Evolutionary conservation across 2,797 vertebrate genomes (phyloP).

Genomic region (Synanceia verrucosa): DNA sequence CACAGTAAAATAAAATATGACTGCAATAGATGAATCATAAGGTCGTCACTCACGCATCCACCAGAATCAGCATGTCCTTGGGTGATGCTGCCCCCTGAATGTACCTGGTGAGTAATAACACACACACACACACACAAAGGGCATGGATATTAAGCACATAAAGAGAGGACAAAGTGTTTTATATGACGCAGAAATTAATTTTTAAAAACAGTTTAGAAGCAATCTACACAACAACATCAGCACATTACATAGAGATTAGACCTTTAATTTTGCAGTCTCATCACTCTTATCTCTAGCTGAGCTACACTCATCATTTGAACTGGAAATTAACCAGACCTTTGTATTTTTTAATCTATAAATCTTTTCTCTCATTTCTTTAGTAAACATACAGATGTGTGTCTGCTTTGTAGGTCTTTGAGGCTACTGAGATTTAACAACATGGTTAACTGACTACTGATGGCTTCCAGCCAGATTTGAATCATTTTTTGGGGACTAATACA

Average conservation of each 20-base stretch:
- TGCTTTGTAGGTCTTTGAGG: conserved; percentile 6
- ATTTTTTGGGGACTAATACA: conserved; percentile 47
- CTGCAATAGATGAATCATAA: conserved; percentile 60
- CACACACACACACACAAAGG: conserved; percentile 34
- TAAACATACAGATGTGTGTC: conserved; percentile 28
- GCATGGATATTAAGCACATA: conserved; percentile 1
- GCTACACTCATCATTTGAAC: conserved; percentile 14
- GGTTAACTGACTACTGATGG: conserved; percentile 31
- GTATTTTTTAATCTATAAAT: conserved; percentile 24
- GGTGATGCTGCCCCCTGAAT: conserved; percentile 98
- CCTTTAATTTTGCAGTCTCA: background rate
- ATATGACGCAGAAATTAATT: background rate
- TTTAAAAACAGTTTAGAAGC: background rate
- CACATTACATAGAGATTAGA: background rate
- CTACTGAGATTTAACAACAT: conserved; percentile 45
- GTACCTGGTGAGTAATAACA: conserved; percentile 87
- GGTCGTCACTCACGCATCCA: conserved; percentile 92
- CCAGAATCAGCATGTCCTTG: conserved; percentile 98
- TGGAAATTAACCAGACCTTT: conserved; percentile 13
- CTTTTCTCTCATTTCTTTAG: conserved; percentile 24
- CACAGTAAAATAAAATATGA: conserved; percentile 48
- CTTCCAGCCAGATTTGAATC: conserved; percentile 40
- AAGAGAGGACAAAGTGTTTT: background rate
- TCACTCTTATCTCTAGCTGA: background rate
- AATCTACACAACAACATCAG: background rate